Conservation (phyloP, 2,113 vertebrate species). For the Lampris megalopsis region DNA sequence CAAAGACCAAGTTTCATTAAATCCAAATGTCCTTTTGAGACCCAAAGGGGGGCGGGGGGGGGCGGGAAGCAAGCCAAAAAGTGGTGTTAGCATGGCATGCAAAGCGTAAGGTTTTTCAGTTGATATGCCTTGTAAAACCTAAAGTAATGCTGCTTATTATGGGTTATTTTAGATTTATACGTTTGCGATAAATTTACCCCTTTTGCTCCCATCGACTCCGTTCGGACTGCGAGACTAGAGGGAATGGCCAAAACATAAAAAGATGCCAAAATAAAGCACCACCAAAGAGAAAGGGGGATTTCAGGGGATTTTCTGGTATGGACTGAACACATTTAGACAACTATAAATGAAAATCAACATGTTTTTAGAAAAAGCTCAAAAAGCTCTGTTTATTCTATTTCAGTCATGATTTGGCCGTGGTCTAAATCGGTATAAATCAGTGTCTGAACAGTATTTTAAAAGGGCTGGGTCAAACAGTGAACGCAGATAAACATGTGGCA, state of each 20-base stretch:
- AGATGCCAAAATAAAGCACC: background rate
- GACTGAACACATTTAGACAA: background rate
- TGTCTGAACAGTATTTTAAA: background rate
- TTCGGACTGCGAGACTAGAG: background rate
- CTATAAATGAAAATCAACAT: background rate
- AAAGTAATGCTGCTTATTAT: background rate
- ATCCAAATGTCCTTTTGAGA: conserved; percentile 62
- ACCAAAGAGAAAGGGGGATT: background rate
- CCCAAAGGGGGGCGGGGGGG: background rate
- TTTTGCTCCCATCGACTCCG: background rate
- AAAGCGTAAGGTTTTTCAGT: background rate
- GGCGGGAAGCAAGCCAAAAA: conserved; percentile 4
- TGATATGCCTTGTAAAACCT: conserved; percentile 17
- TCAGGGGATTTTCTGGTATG: background rate
- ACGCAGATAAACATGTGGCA: background rate
- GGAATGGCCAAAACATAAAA: background rate
- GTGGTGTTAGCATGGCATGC: background rate
- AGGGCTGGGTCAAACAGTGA: background rate
- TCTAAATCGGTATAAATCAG: background rate
- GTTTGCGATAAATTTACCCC: conserved; percentile 6
- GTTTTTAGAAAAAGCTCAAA: background rate
- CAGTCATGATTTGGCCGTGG: background rate
- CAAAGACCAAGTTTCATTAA: conserved; percentile 51
- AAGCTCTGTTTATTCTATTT: background rate
- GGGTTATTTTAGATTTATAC: conserved; percentile 8